Conservation (phyloP, 2,113 vertebrate species). For the Corydoras sp. region DNA sequence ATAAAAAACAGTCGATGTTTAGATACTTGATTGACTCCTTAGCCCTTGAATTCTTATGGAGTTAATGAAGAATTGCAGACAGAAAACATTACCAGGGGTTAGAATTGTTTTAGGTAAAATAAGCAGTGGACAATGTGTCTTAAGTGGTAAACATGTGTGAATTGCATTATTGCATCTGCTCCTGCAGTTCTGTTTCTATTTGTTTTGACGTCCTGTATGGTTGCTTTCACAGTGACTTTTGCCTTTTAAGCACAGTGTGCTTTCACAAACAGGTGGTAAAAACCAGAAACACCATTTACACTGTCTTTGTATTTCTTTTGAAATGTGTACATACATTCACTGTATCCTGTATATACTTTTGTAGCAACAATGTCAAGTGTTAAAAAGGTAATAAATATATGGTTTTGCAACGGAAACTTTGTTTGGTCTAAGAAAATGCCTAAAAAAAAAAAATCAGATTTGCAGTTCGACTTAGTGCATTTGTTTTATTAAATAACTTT, state of each 20-base stretch:
- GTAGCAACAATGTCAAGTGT: conserved; percentile 29
- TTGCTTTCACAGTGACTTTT: background rate
- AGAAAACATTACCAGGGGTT: no score
- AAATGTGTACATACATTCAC: conserved; percentile 1
- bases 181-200: background rate
- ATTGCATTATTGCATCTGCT: no score
- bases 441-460: no score
- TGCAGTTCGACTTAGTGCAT: no score
- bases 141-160: background rate
- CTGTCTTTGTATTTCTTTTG: background rate
- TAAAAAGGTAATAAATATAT: conserved; percentile 28
- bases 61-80: no score
- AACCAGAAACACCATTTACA: background rate
- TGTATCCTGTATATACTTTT: conserved; percentile 26
- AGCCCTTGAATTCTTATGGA: no score
- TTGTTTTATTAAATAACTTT: no score
- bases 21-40: no score
- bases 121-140: no score
- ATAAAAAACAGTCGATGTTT: no score
- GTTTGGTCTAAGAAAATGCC: background rate
- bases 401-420: conserved; percentile 22
- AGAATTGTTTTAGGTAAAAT: no score
- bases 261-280: conserved; percentile 7
- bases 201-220: background rate
- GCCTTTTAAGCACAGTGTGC: conserved; percentile 5